Base-by-base conservation (phyloP, 2,113 vertebrate species). In the Equus przewalskii region DNA sequence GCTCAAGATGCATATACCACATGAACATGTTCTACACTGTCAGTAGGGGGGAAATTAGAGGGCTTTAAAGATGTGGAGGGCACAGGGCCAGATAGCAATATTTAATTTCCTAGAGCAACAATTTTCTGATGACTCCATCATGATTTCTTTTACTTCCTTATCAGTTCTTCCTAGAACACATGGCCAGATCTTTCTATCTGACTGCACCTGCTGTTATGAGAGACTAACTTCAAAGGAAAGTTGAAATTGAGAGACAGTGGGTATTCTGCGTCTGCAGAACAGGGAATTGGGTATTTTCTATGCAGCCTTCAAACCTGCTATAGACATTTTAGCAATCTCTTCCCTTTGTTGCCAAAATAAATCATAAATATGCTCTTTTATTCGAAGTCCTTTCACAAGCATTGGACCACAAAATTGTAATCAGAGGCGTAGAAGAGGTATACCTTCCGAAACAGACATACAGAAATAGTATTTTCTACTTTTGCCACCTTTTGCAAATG, bases 341-440 rank as follows among this genome's bases (percentile, higher is more conserved):
- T 91, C 24, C 30, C 30, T 95, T 86, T 89, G 75, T 89, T 75
- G 79, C 93, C 70, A 73, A 65, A 73, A 30, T 72, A 16, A 88
- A 87, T 58, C 58, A 67, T 44, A 91, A 70, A 58, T 85, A 75
- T 36, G 24, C 30, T 85, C 26, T 44, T 97, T 97, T 95, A 92
- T 97, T 95, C 58, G n/a, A 78, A 64, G 46, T 69, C 65, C 65
- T 78, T 92, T 86, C 46, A 7, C 88, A 76, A 76, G 78, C 72
- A 58, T 24, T 58, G 85, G 96, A 94, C 79, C 30, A 79, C 24
- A 85, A 89, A 94, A 95, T 78, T 96, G 36, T 96, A 96, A 94
- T 95, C 85, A 96, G 49, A 94, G 62, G n/a, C 95, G 60, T 89
- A 93, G 95, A 96, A 96, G 62, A 91, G 81, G 58, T 81, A 1